A percentile compares a stretch with the other conserved stretches of the same genome.
These are phyloP conservation scores for Laspeyria flexula DNA, from an alignment of 2,888 invertebrate species.

Conservation along the genomic window DNA sequence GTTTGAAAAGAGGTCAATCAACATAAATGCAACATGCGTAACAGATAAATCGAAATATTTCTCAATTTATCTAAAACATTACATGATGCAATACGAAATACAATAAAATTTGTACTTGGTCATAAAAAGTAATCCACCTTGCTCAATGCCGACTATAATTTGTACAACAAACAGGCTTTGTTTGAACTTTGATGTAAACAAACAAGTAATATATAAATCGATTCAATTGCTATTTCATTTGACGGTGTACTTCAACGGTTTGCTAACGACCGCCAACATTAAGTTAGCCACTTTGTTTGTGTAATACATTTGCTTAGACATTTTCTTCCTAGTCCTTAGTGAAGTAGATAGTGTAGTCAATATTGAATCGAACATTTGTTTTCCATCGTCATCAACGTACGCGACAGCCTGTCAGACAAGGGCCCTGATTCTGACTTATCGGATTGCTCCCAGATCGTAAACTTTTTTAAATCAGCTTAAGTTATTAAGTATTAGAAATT, in stretches of 20 bases:
- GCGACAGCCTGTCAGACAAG: too few relatives aligned
- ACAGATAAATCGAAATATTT: background rate
- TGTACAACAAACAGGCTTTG: slow-evolving; percentile 22
- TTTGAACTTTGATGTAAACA: slow-evolving; percentile 21
- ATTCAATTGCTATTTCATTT: slow-evolving; percentile 26
- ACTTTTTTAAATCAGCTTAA: too few relatives aligned
- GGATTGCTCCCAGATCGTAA: too few relatives aligned
- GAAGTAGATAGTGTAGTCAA: too few relatives aligned
- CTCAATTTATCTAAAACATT: slow-evolving; percentile 3
- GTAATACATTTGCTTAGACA: background rate
- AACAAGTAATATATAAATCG: slow-evolving; percentile 25
- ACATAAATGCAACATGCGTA: too few relatives aligned
- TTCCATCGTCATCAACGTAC: too few relatives aligned
- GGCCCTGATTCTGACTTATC: too few relatives aligned
- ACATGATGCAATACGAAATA: background rate
- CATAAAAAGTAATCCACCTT: slow-evolving; percentile 12
- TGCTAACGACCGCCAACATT: slow-evolving; percentile 17
- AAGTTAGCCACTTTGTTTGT: slow-evolving; percentile 16
- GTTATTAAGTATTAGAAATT: too few relatives aligned
- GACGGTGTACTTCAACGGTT: slow-evolving; percentile 23
- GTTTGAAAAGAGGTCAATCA: too few relatives aligned
- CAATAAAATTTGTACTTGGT: slow-evolving; percentile 1
- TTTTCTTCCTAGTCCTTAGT: too few relatives aligned
- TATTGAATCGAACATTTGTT: too few relatives aligned
- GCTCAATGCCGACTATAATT: slow-evolving; percentile 13